A percentile compares a stretch with the other conserved stretches of the same genome.
Conservation (phyloP, 2,797 vertebrate genomes). For the Eutrigla gurnardus region DNA sequence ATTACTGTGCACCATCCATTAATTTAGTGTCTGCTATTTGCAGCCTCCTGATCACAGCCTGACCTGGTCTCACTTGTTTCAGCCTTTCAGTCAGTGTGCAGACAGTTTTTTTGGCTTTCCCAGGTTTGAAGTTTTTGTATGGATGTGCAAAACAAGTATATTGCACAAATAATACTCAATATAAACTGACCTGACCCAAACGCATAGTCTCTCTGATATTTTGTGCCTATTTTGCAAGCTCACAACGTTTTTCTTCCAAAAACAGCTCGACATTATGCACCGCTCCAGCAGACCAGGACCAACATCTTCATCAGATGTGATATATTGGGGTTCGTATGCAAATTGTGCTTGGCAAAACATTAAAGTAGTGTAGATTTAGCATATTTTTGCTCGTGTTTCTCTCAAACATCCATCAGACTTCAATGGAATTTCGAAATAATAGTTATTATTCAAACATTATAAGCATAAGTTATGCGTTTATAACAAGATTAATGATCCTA, state of each 20-base stretch:
- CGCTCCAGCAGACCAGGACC: not conserved
- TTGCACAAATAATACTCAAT: not conserved
- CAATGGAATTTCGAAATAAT: not conserved
- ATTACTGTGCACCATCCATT: slow-evolving; percentile 6
- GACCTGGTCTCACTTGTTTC: not conserved
- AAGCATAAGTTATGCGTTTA: not conserved
- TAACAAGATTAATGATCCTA: not conserved
- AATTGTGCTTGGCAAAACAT: slow-evolving; percentile 21
- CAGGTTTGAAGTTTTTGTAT: not conserved
- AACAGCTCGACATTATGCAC: not conserved
- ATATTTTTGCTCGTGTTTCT: not conserved
- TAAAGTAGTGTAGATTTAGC: slow-evolving; percentile 11
- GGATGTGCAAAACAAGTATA: not conserved
- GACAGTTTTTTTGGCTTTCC: not conserved
- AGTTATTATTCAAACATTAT: slow-evolving; percentile 16
- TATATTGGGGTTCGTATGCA: slow-evolving; percentile 42
- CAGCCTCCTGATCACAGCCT: slow-evolving; percentile 19
- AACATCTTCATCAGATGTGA: slow-evolving; percentile 35
- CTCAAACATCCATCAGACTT: not conserved
- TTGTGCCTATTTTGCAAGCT: not conserved
- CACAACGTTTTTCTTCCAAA: not conserved
- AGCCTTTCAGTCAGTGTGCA: not conserved
- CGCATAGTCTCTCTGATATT: not conserved
- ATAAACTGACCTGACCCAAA: not conserved
- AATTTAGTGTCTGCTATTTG: slow-evolving; percentile 12